Evolutionary conservation across 2,113 vertebrate species (phyloP), one percentile per base, ranked within the genome.

Genomic region (Labeo catla): DNA sequence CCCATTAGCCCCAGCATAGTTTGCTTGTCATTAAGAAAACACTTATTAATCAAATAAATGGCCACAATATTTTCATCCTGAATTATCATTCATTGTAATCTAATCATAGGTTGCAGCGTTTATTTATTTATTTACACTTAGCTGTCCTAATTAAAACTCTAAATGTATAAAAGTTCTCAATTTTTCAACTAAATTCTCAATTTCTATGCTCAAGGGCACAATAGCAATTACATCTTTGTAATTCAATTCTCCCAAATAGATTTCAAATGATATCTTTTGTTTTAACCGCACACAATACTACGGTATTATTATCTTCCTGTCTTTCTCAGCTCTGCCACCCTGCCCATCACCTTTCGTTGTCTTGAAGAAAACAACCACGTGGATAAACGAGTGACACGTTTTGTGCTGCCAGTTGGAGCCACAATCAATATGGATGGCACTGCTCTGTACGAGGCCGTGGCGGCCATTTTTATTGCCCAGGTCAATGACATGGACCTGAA

Each of bases 381-480:
- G 87, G 97, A 99, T 90, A 98, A 97, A 65, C 94, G 97, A 77
- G 96, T 99, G 93, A 99, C 97, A 0, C 96, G 98, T 43, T 99
- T 99, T 10, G 95, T 99, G 36, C 94, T 99, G 82, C 98, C 98
- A 0, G 98, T 99, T 89, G 98, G 98, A 7, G 98, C 98, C 90
- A 99, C 98, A 0, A 97, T 99, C 89, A 98, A 99, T 93, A 99
- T 99, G 97, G 98, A 99, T 0, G 98, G 98, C 86, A 99, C 98
- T 0, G 98, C 97, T 6, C 94, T 99, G 10, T 99, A 99, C 0
- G 98, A 99, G 86, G 98, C 98, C 23, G 94, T 99, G 90, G 97
- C 98, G 0, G 98, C 98, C 90, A 98, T 99, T 91, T 99, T 99
- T 89, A 99, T 99, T 0, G 98, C 98, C 43, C 98, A 99, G 89